These are phyloP conservation scores for Neosilurus hyrtlii DNA, from an alignment of 2,797 vertebrate species.

Conservation along the genomic window DNA sequence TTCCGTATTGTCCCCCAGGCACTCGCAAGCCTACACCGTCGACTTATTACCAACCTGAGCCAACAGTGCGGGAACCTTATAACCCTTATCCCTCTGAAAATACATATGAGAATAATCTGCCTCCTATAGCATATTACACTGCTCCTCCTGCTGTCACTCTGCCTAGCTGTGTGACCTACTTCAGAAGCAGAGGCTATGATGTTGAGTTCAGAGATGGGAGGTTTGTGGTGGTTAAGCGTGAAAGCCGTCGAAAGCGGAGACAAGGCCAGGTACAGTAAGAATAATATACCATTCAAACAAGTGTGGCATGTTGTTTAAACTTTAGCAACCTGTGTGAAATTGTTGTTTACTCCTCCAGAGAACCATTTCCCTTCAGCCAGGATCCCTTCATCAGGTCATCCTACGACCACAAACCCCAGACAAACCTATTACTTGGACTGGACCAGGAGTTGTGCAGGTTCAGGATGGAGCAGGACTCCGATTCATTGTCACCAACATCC, in stretches of 20 bases:
- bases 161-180: conserved; percentile 80
- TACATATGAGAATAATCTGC: conserved; percentile 6
- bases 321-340: neutral
- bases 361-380: conserved; percentile 58
- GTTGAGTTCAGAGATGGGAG: conserved; percentile 76
- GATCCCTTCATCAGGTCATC: conserved; percentile 63
- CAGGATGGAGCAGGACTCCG: conserved; percentile 74
- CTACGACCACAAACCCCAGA: conserved; percentile 65
- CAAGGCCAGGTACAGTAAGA: conserved; percentile 57
- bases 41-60: conserved; percentile 18
- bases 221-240: conserved; percentile 73
- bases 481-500: conserved; percentile 78
- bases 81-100: neutral
- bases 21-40: neutral
- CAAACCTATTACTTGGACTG: conserved; percentile 74
- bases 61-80: neutral
- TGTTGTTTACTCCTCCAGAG: conserved; percentile 52
- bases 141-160: conserved; percentile 46
- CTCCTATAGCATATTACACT: neutral
- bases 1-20: conserved; percentile 23
- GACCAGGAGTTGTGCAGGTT: conserved; percentile 76
- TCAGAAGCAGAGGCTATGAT: conserved; percentile 77
- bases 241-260: conserved; percentile 61
- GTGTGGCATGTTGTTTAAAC: neutral
- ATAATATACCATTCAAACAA: neutral